A percentile compares a stretch with the other conserved stretches of the same genome.
Conservation (phyloP, 2,113 vertebrate genomes). For the Geococcyx californianus region DNA sequence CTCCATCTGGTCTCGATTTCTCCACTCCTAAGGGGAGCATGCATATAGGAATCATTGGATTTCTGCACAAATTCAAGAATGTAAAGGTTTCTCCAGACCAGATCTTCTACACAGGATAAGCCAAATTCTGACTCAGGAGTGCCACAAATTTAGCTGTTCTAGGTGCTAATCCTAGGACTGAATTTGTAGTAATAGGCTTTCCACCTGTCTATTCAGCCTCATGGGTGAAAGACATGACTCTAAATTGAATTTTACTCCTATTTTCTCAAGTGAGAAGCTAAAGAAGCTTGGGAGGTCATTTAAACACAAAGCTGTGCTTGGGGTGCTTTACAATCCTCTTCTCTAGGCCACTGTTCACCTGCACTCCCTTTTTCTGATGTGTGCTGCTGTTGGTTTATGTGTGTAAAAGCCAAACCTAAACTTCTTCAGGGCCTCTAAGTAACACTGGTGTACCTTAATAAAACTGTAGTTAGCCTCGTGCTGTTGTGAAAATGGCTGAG, state of each 20-base stretch:
- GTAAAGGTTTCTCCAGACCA: background rate
- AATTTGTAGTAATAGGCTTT: background rate
- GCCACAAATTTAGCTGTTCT: background rate
- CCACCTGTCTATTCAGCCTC: background rate
- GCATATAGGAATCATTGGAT: background rate
- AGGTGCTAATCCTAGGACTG: background rate
- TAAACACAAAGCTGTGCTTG: background rate
- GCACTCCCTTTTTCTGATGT: background rate
- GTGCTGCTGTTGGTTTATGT: background rate
- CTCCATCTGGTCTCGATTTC: background rate
- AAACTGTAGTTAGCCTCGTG: background rate
- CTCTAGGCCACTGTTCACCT: background rate
- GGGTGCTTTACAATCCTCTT: background rate
- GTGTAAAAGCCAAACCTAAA: background rate
- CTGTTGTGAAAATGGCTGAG: background rate
- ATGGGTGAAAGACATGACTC: background rate
- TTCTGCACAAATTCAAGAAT: background rate
- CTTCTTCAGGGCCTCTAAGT: background rate
- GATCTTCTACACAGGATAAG: background rate
- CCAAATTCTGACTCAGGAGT: background rate
- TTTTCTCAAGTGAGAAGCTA: background rate
- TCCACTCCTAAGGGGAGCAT: background rate
- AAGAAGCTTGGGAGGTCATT: background rate
- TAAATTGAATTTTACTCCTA: background rate
- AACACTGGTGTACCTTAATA: background rate